phyloP scores from a whole-genome alignment of 2,888 invertebrate species.

The Drosophila subsilvestris region DNA sequence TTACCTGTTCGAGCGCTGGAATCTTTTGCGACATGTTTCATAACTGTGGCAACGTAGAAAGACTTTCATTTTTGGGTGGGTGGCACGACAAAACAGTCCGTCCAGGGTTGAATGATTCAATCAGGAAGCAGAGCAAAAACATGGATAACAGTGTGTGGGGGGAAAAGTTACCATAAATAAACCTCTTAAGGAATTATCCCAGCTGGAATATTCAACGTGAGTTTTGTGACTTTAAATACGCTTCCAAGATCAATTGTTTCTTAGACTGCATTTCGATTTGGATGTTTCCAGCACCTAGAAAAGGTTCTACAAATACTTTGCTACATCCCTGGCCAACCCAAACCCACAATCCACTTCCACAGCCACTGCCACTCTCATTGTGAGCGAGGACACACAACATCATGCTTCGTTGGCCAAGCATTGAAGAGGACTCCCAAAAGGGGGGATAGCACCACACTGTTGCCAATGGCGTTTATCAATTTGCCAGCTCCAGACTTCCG shows the following conservation, averaged over 20 bases:
- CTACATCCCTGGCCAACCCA: slow-evolving; percentile 25
- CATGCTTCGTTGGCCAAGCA: slow-evolving; percentile 65
- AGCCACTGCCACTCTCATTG: slow-evolving; percentile 39
- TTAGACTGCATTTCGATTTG: too few relatives aligned
- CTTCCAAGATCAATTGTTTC: neutral
- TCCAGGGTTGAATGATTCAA: slow-evolving; percentile 27
- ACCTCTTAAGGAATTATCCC: neutral
- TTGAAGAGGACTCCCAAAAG: slow-evolving; percentile 13
- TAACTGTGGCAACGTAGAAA: slow-evolving; percentile 59
- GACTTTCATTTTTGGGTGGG: slow-evolving; percentile 49
- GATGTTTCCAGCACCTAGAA: neutral
- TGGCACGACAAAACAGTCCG: slow-evolving; percentile 17
- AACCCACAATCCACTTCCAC: slow-evolving; percentile 3
- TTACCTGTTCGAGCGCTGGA: slow-evolving; percentile 81
- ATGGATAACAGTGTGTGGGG: neutral
- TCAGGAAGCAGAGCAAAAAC: neutral
- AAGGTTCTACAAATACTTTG: neutral
- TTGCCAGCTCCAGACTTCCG: slow-evolving; percentile 57
- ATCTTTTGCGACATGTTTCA: slow-evolving; percentile 82
- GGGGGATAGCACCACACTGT: slow-evolving; percentile 33
- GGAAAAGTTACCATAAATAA: neutral
- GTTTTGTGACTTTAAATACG: neutral
- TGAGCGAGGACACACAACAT: slow-evolving; percentile 43
- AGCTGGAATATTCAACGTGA: neutral
- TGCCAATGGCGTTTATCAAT: slow-evolving; percentile 81